Base-by-base conservation (phyloP, 2,113 vertebrate genomes). In the Percina caprodes region DNA sequence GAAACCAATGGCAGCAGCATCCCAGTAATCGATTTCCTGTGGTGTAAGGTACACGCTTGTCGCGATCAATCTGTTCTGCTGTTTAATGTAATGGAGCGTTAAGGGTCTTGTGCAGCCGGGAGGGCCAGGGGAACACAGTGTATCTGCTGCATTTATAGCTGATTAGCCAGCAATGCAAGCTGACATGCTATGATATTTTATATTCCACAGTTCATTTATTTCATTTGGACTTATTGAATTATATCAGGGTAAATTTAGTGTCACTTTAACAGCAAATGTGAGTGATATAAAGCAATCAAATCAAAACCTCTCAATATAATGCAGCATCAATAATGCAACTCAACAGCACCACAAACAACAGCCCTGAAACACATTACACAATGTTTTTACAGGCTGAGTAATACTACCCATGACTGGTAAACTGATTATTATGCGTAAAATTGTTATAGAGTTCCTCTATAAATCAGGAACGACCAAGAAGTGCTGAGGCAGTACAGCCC, bases 1-100 rank as follows among this genome's bases (percentile, higher is more conserved):
- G 62, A 80, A 42, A 49, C 39, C 21, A 33, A 71, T 51, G 42
- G 62, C 81, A 86, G 55, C 60, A 16, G 74, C 77, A 42, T 58
- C 46, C 21, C 2, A 4, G 72, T 54, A 77, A 82, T 86, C 12
- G 52, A 86, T 86, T 77, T 30, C 21, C 60, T 52, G 77, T 48
- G 51, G 77, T 58, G 66, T 75, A 76, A 74, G 39, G 67, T 19
- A 73, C 51, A n/a, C 2, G 60, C 75, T 54, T 73, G 75, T 78
- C 80, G n/a, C 21, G 0, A 23, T 67, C 68, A 56, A 84, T 89
- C 60, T 82, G 51, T 42, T 48, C 67, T 65, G 23, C 65, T 69
- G 56, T 65, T 88, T 54, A 14, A 30, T 76, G 51, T 59, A 6
- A 74, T 12, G 24, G 48, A 81, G 75, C 15, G 11, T 46, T 24